A percentile compares a stretch with the other conserved stretches of the same genome.
Evolutionary conservation across 2,797 vertebrate genomes (phyloP).

Genomic region (Propithecus deckenii): DNA sequence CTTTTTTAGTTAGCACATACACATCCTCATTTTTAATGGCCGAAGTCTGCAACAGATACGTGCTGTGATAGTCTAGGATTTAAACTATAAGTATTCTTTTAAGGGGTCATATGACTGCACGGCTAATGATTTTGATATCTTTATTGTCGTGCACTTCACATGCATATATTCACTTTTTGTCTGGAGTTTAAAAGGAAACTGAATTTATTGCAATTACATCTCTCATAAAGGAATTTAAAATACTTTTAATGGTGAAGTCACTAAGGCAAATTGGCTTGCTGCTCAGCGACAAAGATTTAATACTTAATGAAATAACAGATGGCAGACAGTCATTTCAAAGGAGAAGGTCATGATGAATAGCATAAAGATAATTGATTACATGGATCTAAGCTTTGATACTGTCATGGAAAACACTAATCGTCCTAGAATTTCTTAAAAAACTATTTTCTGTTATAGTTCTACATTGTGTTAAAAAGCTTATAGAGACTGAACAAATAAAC

Average conservation of each 20-base stretch:
- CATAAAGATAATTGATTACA: conserved; percentile 14
- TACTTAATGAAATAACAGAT: conserved; percentile 62
- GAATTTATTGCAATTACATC: conserved; percentile 43
- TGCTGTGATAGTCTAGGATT: neutral
- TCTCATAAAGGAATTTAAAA: conserved; percentile 39
- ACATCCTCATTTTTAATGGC: neutral
- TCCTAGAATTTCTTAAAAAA: neutral
- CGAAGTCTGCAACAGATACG: neutral
- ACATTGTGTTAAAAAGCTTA: neutral
- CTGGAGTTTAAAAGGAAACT: conserved; percentile 37
- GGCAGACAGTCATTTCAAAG: conserved; percentile 44
- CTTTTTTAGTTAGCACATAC: neutral
- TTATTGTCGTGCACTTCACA: neutral
- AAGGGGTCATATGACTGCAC: neutral
- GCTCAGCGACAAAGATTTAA: conserved; percentile 26
- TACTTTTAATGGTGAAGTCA: conserved; percentile 25
- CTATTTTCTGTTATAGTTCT: neutral
- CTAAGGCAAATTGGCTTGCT: conserved; percentile 25
- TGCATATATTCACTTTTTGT: neutral
- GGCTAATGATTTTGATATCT: neutral
- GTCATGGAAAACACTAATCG: neutral
- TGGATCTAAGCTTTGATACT: conserved; percentile 48
- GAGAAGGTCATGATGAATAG: conserved; percentile 38
- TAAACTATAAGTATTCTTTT: neutral
- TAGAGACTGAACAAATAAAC: neutral